Base-by-base conservation (phyloP, 2,888 invertebrate species). In the Drosophila cognata region DNA sequence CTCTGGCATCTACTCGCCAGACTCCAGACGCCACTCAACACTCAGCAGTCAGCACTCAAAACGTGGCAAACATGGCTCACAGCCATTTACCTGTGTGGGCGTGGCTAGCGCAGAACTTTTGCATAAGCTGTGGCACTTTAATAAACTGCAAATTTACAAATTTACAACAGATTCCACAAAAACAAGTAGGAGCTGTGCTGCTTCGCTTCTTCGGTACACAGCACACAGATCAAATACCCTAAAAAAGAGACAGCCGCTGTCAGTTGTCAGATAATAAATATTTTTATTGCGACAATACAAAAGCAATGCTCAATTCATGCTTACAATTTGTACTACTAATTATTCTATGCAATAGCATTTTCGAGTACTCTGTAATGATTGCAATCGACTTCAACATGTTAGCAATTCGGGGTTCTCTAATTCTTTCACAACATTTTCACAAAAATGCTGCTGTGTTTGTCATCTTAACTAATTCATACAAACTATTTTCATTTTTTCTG, bases 1-100 rank as follows among this genome's bases (percentile, higher is more conserved):
- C 74, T 74, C 29, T 41, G 56, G 31, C 46, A 31, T 58, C 46
- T 51, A 29, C 51, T 46, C 25, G 28, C 41, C 63, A 56, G 64
- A 50, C 55, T 52, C 33, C 38, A 62, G 62, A 71, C 70, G 71
- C 75, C 64, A 79, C 69, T 75, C 78, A 75, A 61, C 74, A 79
- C 69, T 79, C 46, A 16, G 21, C 46, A 46, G 21, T 56, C 38
- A n/a, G 28, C 25, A 25, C 46, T 46, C 78, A 62, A 64, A 74
- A 58, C 57, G 43, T 59, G 58, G 57, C 79, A 87, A 88, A 76
- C 82, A 79, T 73, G 81, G 71, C 79, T 67, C 67, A 71, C 64
- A 81, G 73, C 67, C 77, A 77, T 81, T 78, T 81, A 84, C 84
- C 84, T 84, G 88, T 67, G 59, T 50, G 79, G 88, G 82, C 82